These are phyloP conservation scores for Coracopsis vasa DNA, from an alignment of 2,113 vertebrate species.

Conservation along the genomic window DNA sequence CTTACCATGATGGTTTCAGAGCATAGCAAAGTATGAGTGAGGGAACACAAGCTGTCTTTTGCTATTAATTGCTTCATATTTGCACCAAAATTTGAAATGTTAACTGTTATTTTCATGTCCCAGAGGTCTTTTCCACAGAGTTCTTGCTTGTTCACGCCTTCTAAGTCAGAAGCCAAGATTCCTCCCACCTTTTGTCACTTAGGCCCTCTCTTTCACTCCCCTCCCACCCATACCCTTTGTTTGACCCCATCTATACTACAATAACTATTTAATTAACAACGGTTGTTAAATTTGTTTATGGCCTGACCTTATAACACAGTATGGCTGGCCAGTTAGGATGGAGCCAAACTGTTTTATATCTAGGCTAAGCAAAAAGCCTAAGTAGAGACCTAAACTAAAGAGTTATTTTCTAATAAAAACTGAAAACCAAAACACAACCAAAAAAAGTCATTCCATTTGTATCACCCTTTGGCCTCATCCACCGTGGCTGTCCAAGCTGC, in stretches of 20 bases:
- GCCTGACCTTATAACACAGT: slow-evolving; percentile 47
- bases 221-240: slow-evolving; percentile 57
- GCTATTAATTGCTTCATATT: slow-evolving; percentile 22
- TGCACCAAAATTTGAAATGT: neutral
- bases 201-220: slow-evolving; percentile 4
- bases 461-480: neutral
- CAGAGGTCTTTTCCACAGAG: slow-evolving; percentile 15
- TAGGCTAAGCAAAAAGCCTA: neutral
- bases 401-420: neutral
- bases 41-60: neutral
- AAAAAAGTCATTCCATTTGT: neutral
- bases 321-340: slow-evolving; percentile 39
- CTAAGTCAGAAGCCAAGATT: slow-evolving; percentile 25
- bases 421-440: neutral
- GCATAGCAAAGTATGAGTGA: neutral
- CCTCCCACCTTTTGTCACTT: slow-evolving; percentile 43
- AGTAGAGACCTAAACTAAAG: slow-evolving; percentile 1
- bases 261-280: slow-evolving; percentile 67
- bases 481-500: neutral
- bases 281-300: slow-evolving; percentile 67
- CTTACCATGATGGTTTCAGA: neutral
- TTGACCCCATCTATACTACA: slow-evolving; percentile 58
- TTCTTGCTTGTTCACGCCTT: slow-evolving; percentile 48
- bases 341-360: slow-evolving; percentile 51
- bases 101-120: slow-evolving; percentile 37